Evolutionary conservation across 2,888 invertebrate species (phyloP).

Genomic region (Lordiphosa andalusiaca): DNA sequence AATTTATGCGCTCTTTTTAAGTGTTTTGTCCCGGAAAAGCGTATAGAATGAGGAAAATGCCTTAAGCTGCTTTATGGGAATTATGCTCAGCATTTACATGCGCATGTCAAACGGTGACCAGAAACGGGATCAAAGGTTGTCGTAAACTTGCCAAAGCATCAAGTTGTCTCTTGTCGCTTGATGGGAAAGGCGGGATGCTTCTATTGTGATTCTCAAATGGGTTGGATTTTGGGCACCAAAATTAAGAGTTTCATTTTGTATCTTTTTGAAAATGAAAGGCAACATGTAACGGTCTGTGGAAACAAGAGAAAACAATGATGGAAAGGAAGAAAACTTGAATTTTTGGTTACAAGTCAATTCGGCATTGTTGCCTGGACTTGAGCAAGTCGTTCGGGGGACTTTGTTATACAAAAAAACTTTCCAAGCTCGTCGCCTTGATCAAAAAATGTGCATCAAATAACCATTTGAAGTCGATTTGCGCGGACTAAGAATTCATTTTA

Average conservation of each 20-base stretch:
- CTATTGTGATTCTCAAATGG: conserved; percentile 50
- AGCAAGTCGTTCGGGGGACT: too few species aligned
- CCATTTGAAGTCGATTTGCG: too few species aligned
- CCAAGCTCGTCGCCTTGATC: too few species aligned
- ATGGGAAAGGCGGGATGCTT: conserved; percentile 58
- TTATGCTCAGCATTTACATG: conserved; percentile 62
- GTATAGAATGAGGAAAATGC: conserved; percentile 50
- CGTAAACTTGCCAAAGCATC: conserved; percentile 49
- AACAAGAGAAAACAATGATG: conserved; percentile 4
- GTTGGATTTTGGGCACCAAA: conserved; percentile 35
- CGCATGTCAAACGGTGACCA: conserved; percentile 63
- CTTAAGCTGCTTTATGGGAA: conserved; percentile 71
- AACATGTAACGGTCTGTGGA: conserved; percentile 42
- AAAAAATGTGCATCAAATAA: too few species aligned
- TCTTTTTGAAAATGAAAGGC: conserved; percentile 12
- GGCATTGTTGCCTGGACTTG: neutral
- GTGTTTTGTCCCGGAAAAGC: conserved; percentile 64
- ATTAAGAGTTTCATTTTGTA: conserved; percentile 18
- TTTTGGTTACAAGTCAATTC: conserved; percentile 35
- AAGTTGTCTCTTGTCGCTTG: conserved; percentile 59
- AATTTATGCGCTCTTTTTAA: conserved; percentile 54
- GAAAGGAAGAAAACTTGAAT: conserved; percentile 3
- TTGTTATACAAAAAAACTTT: too few species aligned
- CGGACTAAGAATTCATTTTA: too few species aligned
- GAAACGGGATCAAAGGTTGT: conserved; percentile 50